phyloP scores from a whole-genome alignment of 2,113 vertebrate genomes.

The crab-eating macaque (Macaca fascicularis) region DNA sequence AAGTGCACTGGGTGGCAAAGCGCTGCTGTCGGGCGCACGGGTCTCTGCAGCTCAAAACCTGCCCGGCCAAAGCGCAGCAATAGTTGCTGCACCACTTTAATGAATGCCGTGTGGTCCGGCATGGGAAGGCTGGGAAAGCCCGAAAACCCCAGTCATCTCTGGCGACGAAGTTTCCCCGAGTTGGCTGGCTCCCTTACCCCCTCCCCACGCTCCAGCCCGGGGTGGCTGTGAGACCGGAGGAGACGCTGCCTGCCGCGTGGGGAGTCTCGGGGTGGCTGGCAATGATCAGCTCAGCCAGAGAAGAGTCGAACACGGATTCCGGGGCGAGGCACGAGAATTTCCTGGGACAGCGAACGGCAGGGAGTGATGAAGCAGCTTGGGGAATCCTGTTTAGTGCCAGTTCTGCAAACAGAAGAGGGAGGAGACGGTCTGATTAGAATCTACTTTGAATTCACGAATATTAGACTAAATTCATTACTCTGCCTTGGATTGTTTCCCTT shows the following conservation, averaged over 20 bases:
- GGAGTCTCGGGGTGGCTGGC: constrained; percentile 69
- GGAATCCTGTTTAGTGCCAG: constrained; percentile 47
- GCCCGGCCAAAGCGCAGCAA: background rate
- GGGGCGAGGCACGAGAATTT: constrained; percentile 65
- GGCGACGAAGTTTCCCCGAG: constrained; percentile 71
- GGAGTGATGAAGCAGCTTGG: constrained; percentile 50
- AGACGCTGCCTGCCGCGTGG: constrained; percentile 45
- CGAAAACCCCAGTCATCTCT: constrained; percentile 20
- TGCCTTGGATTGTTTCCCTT: background rate
- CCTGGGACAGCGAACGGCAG: constrained; percentile 48
- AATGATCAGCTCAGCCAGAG: constrained; percentile 60
- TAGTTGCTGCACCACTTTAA: background rate
- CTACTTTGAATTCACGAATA: background rate
- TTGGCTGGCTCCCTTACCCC: constrained; percentile 18
- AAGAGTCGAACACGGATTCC: constrained; percentile 59
- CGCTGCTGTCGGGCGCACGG: background rate
- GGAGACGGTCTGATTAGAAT: background rate
- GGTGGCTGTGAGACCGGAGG: constrained; percentile 56
- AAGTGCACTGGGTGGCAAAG: background rate
- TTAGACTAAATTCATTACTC: background rate
- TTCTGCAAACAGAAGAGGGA: constrained; percentile 33
- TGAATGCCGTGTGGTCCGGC: background rate
- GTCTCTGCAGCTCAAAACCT: constrained; percentile 42
- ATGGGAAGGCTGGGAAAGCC: constrained; percentile 8
- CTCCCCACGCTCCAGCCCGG: constrained; percentile 53